These are phyloP conservation scores for Chionomys nivalis DNA, from an alignment of 2,113 vertebrate species.

Conservation along the genomic window DNA sequence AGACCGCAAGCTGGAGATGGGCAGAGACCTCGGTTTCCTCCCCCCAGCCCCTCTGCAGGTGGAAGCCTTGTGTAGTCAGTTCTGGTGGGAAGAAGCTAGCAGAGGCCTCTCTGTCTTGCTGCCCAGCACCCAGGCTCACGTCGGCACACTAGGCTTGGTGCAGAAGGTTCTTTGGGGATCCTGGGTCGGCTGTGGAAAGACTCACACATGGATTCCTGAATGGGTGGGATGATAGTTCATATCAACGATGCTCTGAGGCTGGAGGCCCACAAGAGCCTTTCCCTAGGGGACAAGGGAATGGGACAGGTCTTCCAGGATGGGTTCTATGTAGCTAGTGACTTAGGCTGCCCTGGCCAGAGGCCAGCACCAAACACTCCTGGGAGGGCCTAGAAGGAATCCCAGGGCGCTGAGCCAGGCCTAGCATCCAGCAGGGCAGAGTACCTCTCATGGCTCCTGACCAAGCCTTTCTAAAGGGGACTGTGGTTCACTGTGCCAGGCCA, in stretches of 20 bases:
- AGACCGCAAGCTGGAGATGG: not conserved
- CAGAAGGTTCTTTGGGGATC: not conserved
- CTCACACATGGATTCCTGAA: not conserved
- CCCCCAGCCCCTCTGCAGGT: not conserved
- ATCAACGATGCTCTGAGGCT: fast-evolving
- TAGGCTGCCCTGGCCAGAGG: not conserved
- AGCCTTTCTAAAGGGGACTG: not conserved
- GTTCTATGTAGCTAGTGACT: not conserved
- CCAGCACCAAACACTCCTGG: not conserved
- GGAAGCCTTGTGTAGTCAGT: not conserved
- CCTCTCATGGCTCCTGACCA: not conserved
- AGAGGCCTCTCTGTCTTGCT: not conserved
- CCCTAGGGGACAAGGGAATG: not conserved
- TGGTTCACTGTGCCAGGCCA: not conserved
- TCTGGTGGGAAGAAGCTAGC: not conserved
- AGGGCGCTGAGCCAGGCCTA: not conserved
- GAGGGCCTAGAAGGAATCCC: not conserved
- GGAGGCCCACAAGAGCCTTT: not conserved
- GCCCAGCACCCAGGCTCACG: not conserved
- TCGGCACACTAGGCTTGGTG: fast-evolving
- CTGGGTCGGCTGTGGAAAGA: not conserved
- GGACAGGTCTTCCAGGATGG: too few species aligned
- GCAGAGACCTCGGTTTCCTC: not conserved
- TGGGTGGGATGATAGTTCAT: not conserved
- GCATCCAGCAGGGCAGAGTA: not conserved